phyloP scores from a whole-genome alignment of 2,797 vertebrate species.

The Benthosema pterotum region DNA sequence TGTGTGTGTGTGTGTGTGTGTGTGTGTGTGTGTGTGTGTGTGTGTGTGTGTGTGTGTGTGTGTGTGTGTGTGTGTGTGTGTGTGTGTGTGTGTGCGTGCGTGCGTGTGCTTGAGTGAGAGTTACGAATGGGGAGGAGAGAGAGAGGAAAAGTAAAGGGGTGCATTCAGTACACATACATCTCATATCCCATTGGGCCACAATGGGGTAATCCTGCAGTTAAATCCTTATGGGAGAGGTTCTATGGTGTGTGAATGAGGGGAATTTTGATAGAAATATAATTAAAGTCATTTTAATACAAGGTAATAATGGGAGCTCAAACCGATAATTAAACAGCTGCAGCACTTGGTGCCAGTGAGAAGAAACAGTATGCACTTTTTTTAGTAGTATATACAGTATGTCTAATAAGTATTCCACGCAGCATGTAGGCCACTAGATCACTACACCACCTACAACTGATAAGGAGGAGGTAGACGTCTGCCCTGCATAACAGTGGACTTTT shows the following conservation, averaged over 20 bases:
- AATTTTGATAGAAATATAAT: conserved; percentile 1
- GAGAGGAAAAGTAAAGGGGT: conserved; percentile 23
- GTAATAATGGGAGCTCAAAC: background rate
- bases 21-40: too few relatives aligned
- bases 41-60: too few relatives aligned
- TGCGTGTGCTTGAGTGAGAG: too few relatives aligned
- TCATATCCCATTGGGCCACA: background rate
- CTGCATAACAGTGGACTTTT: conserved; percentile 32
- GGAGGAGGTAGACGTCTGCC: conserved; percentile 25
- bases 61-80: conserved; percentile 5
- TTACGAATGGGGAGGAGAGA: conserved; percentile 1
- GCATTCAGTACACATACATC: background rate
- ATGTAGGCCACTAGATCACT: background rate
- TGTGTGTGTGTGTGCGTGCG: too few relatives aligned
- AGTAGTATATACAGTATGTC: background rate
- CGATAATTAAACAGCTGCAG: background rate
- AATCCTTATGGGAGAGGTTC: conserved; percentile 8
- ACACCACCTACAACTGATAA: background rate
- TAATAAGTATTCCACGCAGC: too few relatives aligned
- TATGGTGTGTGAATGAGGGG: background rate
- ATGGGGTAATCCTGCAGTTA: conserved; percentile 4
- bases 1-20: too few relatives aligned
- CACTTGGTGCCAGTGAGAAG: background rate
- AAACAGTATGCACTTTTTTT: too few relatives aligned
- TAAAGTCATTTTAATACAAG: background rate